Base-by-base conservation (phyloP, 1,140 invertebrate genomes). In the Drosophila ficusphila region DNA sequence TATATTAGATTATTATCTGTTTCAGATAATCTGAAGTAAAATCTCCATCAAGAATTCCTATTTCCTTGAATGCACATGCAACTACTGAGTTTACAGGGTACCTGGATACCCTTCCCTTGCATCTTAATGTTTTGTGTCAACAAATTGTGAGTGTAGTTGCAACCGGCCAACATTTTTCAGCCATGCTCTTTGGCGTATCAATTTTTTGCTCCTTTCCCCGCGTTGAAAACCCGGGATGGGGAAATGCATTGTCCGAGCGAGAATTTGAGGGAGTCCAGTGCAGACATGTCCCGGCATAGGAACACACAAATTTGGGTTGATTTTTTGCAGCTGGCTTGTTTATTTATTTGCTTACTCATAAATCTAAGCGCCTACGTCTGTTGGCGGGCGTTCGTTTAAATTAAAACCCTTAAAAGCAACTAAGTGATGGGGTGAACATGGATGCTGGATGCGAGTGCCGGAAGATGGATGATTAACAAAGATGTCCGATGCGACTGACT, bases 271-370 rank as follows among this genome's bases (percentile, higher is more conserved):
- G 74, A 78, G 73, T 61, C 60, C 44, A 60, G n/a, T n/a, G n/a
- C 68, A 69, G 81, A 86, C 81, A 86, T 86, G 81, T 56, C 58
- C 49, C 25, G 39, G 82, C 81, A 86, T 85, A 61, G 56, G 34
- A 56, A 72, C 46, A 51, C 42, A 68, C 34, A 60, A 76, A 72
- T 88, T 76, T 41, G 8, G 21, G 29, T 42, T 73, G 34, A 34
- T 72, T 73, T 72, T 47, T 79, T 46, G 33, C 56, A 57, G 16
- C 49, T 78, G 47, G 53, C 76, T 77, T 82, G 74, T 81, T 86
- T 64, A 81, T 86, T 82, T 77, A 82, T 88, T 86, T 86, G 73
- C 78, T 82, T 86, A 82, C 64, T 49, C 56, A 70, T 81, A 86
- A 81, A 77, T 86, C 70, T 73, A 73, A 73, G 68, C 74, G 76